Base-by-base conservation (phyloP, 2,888 invertebrate species). In the Sphaerophoria taeniata region DNA sequence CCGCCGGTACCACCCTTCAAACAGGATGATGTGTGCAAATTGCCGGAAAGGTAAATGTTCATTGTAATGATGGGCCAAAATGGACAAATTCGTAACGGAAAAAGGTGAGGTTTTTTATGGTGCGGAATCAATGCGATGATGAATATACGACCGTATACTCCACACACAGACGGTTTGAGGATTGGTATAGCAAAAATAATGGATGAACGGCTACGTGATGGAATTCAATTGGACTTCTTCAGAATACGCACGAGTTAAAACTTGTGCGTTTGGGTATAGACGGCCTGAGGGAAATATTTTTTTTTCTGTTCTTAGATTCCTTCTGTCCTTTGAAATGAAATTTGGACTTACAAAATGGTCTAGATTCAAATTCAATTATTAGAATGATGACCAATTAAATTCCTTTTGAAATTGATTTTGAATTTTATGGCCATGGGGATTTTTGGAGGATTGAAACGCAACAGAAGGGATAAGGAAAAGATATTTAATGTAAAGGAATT, bases 21-120 rank as follows among this genome's bases (percentile, higher is more conserved):
- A 12, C 36, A 51, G 55, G 60, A 53, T 60, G 49, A 65, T 65
- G 53, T 67, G 67, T 67, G 51, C 51, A 61, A 36, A 61, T 56
- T 47, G 33, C 36, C 31, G 24, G 31, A 67, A 58, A 69, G 61
- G 58, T 67, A 43, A 67, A 73, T 67, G 65, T 73, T 53, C 65
- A 67, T 73, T 39, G 31, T 16, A 67, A 65, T 65, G 74, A 74
- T 74, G 65, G 56, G 58, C n/a, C 49, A 63, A 56, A 51, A 43
- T 43, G 56, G 55, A 55, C 55, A 53, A 72, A 75, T 67, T 56
- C 12, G 4, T 49, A 55, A 45, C 55, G 36, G 43, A 65, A 65
- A 63, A 74, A 65, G 55, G 47, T 49, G 55, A 47, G 43, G 24
- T 53, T 61, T 74, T 24, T 39, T 55, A 70, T 70, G 55, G 53